Evolutionary conservation across 1,140 invertebrate genomes (phyloP).

Genomic region (Habropoda laboriosa): DNA sequence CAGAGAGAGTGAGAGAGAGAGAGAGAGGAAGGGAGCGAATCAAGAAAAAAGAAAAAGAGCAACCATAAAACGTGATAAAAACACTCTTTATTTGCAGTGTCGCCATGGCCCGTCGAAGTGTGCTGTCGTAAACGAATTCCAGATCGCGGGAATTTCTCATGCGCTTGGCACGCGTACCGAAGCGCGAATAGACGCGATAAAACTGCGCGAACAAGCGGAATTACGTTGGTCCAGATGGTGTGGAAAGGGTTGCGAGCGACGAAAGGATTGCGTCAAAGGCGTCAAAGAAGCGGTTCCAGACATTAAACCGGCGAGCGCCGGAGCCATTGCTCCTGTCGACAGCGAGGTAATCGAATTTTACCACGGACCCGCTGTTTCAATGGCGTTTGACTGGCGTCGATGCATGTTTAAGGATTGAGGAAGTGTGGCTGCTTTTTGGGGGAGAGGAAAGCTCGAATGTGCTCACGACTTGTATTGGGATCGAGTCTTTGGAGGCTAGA

Average conservation of each 20-base stretch:
- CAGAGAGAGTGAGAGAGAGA: no score
- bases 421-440: no score
- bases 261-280: slow-evolving; percentile 5
- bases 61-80: background rate
- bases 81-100: background rate
- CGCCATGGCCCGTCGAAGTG: background rate
- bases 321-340: background rate
- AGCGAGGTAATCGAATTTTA: background rate
- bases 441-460: no score
- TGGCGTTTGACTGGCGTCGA: background rate
- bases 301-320: background rate
- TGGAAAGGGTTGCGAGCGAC: background rate
- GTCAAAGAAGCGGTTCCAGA: background rate
- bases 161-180: slow-evolving; percentile 11
- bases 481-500: no score
- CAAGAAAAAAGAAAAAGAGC: background rate
- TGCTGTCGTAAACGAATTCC: slow-evolving; percentile 27
- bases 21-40: background rate
- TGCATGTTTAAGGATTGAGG: no score
- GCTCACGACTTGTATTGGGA: no score
- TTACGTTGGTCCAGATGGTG: background rate
- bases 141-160: slow-evolving; percentile 44
- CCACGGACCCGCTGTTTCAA: background rate
- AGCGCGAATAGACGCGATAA: background rate
- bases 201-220: slow-evolving; percentile 6